phyloP scores from a whole-genome alignment of 2,113 vertebrate genomes.

The Callaeas wilsoni region DNA sequence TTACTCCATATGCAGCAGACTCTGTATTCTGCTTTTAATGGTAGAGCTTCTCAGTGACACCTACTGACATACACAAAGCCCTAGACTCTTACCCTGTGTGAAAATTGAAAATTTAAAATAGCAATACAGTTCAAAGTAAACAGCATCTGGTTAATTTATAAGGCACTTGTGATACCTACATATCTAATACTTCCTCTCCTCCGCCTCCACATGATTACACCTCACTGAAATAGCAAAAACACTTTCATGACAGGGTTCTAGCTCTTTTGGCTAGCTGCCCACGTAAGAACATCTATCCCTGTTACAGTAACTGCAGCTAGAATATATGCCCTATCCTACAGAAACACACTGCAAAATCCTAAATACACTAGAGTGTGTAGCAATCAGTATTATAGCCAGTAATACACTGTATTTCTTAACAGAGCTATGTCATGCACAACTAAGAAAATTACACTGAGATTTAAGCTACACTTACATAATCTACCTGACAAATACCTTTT shows the following conservation, averaged over 20 bases:
- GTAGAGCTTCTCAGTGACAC: neutral
- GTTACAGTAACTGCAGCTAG: neutral
- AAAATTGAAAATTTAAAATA: neutral
- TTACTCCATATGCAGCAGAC: neutral
- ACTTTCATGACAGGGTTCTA: neutral
- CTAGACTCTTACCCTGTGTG: neutral
- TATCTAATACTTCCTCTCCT: neutral
- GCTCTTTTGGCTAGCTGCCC: neutral
- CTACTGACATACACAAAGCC: neutral
- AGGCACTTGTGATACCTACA: neutral
- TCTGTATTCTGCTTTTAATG: neutral
- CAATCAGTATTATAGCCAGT: neutral
- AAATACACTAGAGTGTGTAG: neutral
- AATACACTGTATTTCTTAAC: neutral
- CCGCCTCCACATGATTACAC: neutral
- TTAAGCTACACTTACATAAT: neutral
- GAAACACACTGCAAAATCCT: neutral
- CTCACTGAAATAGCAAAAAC: neutral
- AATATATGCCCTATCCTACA: neutral
- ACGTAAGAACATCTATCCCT: neutral
- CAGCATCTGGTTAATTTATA: neutral
- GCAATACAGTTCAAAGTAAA: neutral
- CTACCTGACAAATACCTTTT: neutral
- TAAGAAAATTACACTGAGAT: neutral
- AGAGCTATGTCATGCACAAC: neutral